These are phyloP conservation scores for Pomacea maculata DNA, from an alignment of 1,140 invertebrate species.

Conservation along the genomic window DNA sequence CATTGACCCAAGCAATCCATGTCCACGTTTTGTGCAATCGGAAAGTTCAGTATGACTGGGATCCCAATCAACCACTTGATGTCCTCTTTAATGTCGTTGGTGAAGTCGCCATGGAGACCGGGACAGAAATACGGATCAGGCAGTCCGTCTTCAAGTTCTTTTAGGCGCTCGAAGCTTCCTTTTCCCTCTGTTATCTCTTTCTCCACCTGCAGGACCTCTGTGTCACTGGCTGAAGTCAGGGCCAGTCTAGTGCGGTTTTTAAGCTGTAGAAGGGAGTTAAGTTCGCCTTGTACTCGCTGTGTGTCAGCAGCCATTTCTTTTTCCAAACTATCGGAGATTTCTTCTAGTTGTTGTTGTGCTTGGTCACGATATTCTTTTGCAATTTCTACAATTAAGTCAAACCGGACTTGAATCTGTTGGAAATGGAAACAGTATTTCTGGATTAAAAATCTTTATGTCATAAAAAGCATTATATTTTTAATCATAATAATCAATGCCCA, in stretches of 20 bases:
- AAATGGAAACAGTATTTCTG: too few relatives aligned
- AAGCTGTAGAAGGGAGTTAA: background rate
- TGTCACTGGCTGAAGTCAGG: background rate
- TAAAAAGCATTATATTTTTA: too few relatives aligned
- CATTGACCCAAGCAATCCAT: too few relatives aligned
- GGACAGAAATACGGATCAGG: accelerated
- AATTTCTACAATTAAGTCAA: background rate
- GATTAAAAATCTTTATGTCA: too few relatives aligned
- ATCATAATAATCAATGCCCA: too few relatives aligned
- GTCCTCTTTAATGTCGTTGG: too few relatives aligned
- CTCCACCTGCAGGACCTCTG: background rate
- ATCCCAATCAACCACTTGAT: background rate
- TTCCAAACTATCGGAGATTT: background rate
- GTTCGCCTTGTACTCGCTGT: background rate
- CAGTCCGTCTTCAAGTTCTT: background rate
- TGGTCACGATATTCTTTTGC: background rate
- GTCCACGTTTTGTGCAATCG: too few relatives aligned
- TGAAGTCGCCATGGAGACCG: too few relatives aligned
- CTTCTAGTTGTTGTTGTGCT: background rate
- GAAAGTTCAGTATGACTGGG: too few relatives aligned
- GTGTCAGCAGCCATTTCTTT: background rate
- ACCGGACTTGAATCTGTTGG: background rate
- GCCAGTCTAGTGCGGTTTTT: background rate
- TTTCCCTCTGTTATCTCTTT: background rate
- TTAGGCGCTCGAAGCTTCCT: background rate